Evolutionary conservation across 2,113 vertebrate genomes (phyloP).

Genomic region (Apistogramma diplotaenia): DNA sequence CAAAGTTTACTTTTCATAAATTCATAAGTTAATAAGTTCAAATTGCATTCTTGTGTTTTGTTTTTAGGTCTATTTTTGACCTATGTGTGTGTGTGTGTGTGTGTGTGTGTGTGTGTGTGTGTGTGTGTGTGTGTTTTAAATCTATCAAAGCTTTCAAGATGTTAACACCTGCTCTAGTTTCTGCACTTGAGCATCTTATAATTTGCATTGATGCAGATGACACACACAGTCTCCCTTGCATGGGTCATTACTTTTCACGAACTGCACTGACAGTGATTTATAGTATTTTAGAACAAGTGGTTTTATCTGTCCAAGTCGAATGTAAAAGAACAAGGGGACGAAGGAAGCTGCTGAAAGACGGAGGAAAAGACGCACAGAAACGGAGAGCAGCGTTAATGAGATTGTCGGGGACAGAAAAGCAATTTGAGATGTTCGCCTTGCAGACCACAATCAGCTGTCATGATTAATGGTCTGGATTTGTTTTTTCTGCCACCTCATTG

Average conservation of each 20-base stretch:
- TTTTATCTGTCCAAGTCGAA: conserved; percentile 16
- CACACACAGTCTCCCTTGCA: neutral
- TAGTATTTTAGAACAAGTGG: neutral
- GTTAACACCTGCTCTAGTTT: neutral
- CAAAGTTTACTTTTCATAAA: too few relatives aligned
- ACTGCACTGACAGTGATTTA: conserved; percentile 18
- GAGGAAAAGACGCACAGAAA: neutral
- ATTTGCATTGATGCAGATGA: neutral
- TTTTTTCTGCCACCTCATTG: conserved; percentile 27
- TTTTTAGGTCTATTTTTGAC: neutral
- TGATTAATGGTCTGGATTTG: conserved; percentile 52
- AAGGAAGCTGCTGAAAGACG: neutral
- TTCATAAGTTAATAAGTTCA: neutral
- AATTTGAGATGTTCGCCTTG: conserved; percentile 28
- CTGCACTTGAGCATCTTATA: neutral
- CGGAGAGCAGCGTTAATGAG: conserved; percentile 40
- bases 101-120: too few relatives aligned
- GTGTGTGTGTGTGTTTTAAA: neutral
- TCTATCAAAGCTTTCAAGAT: neutral
- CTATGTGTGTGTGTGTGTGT: neutral
- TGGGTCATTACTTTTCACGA: conserved; percentile 7
- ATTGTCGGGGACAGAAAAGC: conserved; percentile 37
- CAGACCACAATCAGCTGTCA: conserved; percentile 32
- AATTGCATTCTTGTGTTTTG: neutral
- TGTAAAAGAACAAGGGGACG: neutral